Percentiles rank a stretch among this genome's conserved stretches.
phyloP scores from a whole-genome alignment of 2,888 invertebrate species.

The Coelinius sp. region DNA sequence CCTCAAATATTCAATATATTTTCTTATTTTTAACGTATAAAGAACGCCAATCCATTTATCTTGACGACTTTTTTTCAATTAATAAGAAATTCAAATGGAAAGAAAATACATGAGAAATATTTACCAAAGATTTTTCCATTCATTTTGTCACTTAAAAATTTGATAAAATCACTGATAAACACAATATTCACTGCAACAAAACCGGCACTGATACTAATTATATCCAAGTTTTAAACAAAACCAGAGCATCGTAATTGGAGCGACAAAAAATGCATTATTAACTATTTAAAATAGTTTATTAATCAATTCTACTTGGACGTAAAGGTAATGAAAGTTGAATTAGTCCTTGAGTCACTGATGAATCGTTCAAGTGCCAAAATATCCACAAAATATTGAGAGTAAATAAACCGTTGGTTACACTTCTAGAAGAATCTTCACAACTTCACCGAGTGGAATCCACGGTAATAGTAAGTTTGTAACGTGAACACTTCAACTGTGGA shows the following conservation, averaged over 20 bases:
- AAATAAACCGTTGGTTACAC: background rate
- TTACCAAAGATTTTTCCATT: background rate
- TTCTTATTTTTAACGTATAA: background rate
- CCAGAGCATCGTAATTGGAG: conserved; percentile 35
- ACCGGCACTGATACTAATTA: conserved; percentile 7
- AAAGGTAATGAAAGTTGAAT: background rate
- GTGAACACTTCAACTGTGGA: conserved; percentile 33
- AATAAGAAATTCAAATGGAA: too few species aligned
- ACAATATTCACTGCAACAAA: conserved; percentile 3
- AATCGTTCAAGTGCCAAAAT: background rate
- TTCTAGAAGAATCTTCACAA: background rate
- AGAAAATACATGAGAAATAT: background rate
- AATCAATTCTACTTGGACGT: background rate
- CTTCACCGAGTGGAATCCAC: background rate
- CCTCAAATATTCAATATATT: background rate
- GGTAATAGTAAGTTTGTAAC: conserved; percentile 32
- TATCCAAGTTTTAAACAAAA: conserved; percentile 5
- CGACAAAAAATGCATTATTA: conserved; percentile 22
- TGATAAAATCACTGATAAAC: background rate
- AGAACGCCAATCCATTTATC: background rate
- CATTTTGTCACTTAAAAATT: background rate
- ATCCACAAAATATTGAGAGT: background rate
- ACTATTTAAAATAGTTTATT: background rate
- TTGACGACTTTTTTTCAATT: background rate
- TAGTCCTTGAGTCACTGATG: background rate